phyloP scores from a whole-genome alignment of 2,113 vertebrate genomes.

The Oxyruncus cristatus region DNA sequence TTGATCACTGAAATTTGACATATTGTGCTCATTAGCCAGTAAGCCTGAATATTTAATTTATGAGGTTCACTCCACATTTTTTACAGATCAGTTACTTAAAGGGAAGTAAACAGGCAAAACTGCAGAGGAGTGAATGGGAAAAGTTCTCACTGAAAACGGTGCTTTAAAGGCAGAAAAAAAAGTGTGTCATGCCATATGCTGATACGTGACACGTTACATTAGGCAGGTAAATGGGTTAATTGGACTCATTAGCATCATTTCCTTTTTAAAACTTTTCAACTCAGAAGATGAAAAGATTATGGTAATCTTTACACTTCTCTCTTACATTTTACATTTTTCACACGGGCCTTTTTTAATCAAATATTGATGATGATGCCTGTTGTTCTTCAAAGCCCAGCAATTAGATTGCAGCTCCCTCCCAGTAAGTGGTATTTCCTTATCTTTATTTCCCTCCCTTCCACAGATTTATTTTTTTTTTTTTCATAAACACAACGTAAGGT shows the following conservation, averaged over 20 bases:
- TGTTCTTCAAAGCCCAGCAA: constrained; percentile 80
- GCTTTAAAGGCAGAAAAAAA: background rate
- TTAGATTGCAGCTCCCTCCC: constrained; percentile 67
- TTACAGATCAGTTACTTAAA: constrained; percentile 38
- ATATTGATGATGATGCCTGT: constrained; percentile 80
- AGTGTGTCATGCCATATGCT: background rate
- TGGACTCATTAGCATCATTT: constrained; percentile 67
- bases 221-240: constrained; percentile 42
- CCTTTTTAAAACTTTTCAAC: constrained; percentile 53
- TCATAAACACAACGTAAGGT: background rate
- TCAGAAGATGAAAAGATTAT: constrained; percentile 66
- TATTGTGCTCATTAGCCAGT: constrained; percentile 71
- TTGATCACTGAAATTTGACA: constrained; percentile 72
- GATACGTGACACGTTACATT: background rate
- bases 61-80: constrained; percentile 37
- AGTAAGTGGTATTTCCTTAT: constrained; percentile 58
- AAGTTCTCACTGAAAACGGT: background rate
- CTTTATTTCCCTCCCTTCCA: background rate
- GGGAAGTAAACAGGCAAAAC: background rate
- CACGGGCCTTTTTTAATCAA: constrained; percentile 76
- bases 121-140: background rate
- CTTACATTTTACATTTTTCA: constrained; percentile 72
- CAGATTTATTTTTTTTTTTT: background rate
- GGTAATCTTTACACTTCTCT: constrained; percentile 60
- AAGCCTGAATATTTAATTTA: constrained; percentile 67